Evolutionary conservation across 2,888 invertebrate species (phyloP), one percentile per base, ranked within the genome.

Genomic region (Catocala nupta): DNA sequence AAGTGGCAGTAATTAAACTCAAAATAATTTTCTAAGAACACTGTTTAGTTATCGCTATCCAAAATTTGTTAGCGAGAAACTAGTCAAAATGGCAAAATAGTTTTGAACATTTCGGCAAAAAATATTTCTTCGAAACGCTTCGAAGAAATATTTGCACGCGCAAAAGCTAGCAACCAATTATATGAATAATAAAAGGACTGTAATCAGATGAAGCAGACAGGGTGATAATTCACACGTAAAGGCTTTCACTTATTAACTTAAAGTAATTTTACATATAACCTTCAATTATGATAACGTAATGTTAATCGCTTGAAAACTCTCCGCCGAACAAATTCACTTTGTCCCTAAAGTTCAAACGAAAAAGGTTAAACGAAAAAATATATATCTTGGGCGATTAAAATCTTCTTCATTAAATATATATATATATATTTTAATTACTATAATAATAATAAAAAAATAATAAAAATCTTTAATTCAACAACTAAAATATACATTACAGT

Each of bases 201-300:
- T 55, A 63, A 73, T 68, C 68, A 68, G 65, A 67, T 56, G 44
- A 63, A 50, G 63, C 49, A 52, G 60, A 36, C 50, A 57, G n/a
- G 25, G 63, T 60, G 54, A 67, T 69, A 63, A 61, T 59, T 67
- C 55, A 64, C 44, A 44, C 10, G 34, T 54, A 9, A 16, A 60
- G 44, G 33, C 69, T 66, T 71, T 74, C 68, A 49, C 63, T 68
- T 50, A 64, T 57, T 63, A 63, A 54, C 33, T 52, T 58, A n/a
- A 52, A 50, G 50, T 49, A 58, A 56, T 68, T 68, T 67, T 51
- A 55, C 63, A 60, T 72, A 77, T 55, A 68, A 53, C 67, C 59
- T 48, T 54, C 69, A 73, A 77, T 81, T 80, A 75, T 68, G 73
- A 75, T 78, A 76, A 76, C 52, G 13, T 36, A 16, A 13, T 52